Percentiles rank a stretch among this genome's conserved stretches.
Conservation (phyloP, 1,140 invertebrate genomes). For the Drosophila persimilis region DNA sequence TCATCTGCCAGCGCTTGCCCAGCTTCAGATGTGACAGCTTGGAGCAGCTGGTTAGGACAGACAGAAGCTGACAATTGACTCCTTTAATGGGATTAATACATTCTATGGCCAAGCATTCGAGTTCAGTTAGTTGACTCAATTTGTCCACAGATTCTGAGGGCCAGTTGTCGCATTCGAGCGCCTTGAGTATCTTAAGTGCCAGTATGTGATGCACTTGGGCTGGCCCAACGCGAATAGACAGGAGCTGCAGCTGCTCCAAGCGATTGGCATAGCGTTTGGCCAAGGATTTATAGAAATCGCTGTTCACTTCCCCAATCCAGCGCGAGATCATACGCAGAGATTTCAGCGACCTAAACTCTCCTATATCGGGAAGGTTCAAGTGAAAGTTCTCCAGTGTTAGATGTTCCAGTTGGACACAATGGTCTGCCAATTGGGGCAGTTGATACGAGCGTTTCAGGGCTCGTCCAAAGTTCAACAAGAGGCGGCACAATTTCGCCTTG, state of each 20-base stretch:
- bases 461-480: slow-evolving; percentile 45
- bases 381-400: slow-evolving; percentile 61
- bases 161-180: slow-evolving; percentile 52
- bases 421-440: slow-evolving; percentile 11
- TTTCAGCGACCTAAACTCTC: slow-evolving; percentile 38
- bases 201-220: slow-evolving; percentile 39
- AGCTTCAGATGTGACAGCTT: slow-evolving; percentile 52
- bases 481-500: slow-evolving; percentile 18
- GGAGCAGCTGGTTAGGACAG: slow-evolving; percentile 27
- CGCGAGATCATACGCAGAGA: slow-evolving; percentile 48
- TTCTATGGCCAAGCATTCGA: slow-evolving; percentile 51
- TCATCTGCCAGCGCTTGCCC: slow-evolving; percentile 29
- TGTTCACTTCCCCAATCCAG: slow-evolving; percentile 12
- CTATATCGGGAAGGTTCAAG: slow-evolving; percentile 19
- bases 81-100: slow-evolving; percentile 9
- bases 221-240: slow-evolving; percentile 15
- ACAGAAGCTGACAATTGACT: slow-evolving; percentile 14
- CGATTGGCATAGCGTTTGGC: slow-evolving; percentile 21
- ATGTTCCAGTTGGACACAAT: slow-evolving; percentile 47
- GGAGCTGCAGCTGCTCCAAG: slow-evolving; percentile 50
- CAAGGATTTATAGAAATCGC: slow-evolving; percentile 37
- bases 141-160: slow-evolving; percentile 25
- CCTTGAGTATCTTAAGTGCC: slow-evolving; percentile 17
- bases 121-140: slow-evolving; percentile 22
- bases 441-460: slow-evolving; percentile 3